Evolutionary conservation across 2,797 vertebrate genomes (phyloP), one percentile per base, ranked within the genome.

Genomic region (Ficedula albicollis): DNA sequence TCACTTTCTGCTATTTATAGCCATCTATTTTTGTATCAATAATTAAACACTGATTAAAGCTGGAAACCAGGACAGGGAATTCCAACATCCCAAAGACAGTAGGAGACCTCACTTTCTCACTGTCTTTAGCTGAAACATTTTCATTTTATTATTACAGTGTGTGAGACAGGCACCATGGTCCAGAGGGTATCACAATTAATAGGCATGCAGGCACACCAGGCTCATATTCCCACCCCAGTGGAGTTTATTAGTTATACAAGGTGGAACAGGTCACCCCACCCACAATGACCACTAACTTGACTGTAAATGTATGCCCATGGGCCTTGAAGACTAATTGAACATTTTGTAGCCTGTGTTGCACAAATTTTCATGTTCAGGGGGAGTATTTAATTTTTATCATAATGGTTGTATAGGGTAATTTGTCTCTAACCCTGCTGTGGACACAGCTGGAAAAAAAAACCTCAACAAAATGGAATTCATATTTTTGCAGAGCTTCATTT

Each of bases 301-400:
- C 36, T 0, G 0, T 44, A 70, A 83, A 66, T 3, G 0, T 3
- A 2, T n/a, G 13, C 10, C 49, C 22, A 14, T 73, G 41, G 74
- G 17, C 22, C 58, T 62, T 84, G 49, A 70, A 70, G 66, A 41
- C 10, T 49, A 25, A n/a, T 55, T 51, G 41, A 73, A 51, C 6
- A 30, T 9, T 87, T 27, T 91, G 12, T 62, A 83, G 49, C 15
- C 32, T 36, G 22, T 60, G 15, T 51, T 62, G 39, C 26, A 49
- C 38, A 90, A 60, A 68, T 68, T 68, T 81, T 81, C 7, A 1
- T 36, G 12, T 85, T 85, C 41, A 43, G 10, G 13, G 52, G 16
- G 17, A 75, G 19, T 59, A 41, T 55, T 88, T 55, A 68, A 58
- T 72, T 43, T 64, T 84, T 39, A 39, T 73, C 26, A 4, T 86